These are phyloP conservation scores for Euzophera pinguis DNA, from an alignment of 2,888 invertebrate genomes.

Conservation along the genomic window DNA sequence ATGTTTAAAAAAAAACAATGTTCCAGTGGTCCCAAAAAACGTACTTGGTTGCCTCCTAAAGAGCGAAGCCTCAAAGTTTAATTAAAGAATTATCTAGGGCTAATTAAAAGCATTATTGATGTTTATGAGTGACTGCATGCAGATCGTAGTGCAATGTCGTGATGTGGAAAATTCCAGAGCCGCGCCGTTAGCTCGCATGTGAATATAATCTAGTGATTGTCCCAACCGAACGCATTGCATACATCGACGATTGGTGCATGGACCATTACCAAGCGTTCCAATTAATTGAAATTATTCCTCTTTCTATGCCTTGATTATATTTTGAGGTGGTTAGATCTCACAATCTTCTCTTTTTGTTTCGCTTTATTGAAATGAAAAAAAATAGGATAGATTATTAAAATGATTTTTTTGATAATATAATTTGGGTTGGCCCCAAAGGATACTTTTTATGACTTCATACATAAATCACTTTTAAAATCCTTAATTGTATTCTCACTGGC, in stretches of 20 bases:
- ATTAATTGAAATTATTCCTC: not conserved
- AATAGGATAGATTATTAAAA: too few relatives aligned
- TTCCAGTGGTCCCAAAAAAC: not conserved
- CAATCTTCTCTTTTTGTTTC: too few relatives aligned
- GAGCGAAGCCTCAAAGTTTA: not conserved
- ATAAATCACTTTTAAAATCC: too few relatives aligned
- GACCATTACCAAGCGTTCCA: not conserved
- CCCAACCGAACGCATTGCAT: not conserved
- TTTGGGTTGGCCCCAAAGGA: too few relatives aligned
- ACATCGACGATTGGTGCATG: not conserved
- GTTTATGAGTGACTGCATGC: slow-evolving; percentile 3
- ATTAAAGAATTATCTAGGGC: not conserved
- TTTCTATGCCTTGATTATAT: not conserved
- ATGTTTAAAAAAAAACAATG: not conserved
- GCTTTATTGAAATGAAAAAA: too few relatives aligned
- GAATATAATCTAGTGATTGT: not conserved
- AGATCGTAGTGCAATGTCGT: not conserved
- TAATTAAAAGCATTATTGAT: not conserved
- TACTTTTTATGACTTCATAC: too few relatives aligned
- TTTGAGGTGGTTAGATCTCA: too few relatives aligned
- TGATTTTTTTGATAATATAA: too few relatives aligned
- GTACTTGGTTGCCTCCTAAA: not conserved
- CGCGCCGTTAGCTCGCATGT: not conserved
- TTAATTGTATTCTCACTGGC: too few relatives aligned
- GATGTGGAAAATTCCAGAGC: slow-evolving; percentile 7